These are phyloP conservation scores for Ophiothrix spiculata DNA, from an alignment of 35 echinoderm and acorn worm species.

Conservation along the genomic window DNA sequence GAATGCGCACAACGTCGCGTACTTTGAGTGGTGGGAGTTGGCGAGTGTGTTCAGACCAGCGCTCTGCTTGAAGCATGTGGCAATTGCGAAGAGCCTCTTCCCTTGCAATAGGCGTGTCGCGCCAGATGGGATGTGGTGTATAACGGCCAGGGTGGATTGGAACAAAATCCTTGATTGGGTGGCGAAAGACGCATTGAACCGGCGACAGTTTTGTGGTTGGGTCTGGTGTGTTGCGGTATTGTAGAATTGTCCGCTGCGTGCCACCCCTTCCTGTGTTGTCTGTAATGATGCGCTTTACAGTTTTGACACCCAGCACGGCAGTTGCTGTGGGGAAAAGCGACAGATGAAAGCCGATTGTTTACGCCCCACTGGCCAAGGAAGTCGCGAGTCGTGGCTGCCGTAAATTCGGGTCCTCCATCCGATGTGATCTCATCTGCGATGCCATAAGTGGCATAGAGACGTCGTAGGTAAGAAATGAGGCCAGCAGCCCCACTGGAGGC, in stretches of 20 bases:
- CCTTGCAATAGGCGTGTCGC: constrained; percentile 6
- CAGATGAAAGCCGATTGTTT: constrained; percentile 17
- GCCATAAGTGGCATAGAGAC: constrained; percentile 39
- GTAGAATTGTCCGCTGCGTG: constrained; percentile 20
- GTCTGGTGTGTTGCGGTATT: constrained; percentile 35
- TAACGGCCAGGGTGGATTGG: constrained; percentile 40
- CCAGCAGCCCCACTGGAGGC: constrained; percentile 7
- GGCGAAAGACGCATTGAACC: constrained; percentile 8
- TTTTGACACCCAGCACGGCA: constrained; percentile 31
- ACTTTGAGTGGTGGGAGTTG: neutral
- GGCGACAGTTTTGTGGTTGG: neutral
- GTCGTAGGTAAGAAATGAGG: constrained; percentile 22
- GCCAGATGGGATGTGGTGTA: constrained; percentile 28
- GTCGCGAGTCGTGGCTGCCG: neutral
- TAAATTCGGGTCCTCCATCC: constrained; percentile 34
- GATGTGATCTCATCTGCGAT: constrained; percentile 29
- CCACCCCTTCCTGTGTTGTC: constrained; percentile 17
- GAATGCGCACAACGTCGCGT: neutral
- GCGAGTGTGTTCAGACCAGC: neutral
- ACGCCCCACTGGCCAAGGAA: constrained; percentile 30
- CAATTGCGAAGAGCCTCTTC: constrained; percentile 10
- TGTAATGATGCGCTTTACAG: constrained; percentile 35
- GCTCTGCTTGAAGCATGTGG: constrained; percentile 18
- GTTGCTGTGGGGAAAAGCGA: constrained; percentile 18
- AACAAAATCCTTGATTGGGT: constrained; percentile 30